phyloP scores from a whole-genome alignment of 2,888 invertebrate species.

The Octonoba sinensis region DNA sequence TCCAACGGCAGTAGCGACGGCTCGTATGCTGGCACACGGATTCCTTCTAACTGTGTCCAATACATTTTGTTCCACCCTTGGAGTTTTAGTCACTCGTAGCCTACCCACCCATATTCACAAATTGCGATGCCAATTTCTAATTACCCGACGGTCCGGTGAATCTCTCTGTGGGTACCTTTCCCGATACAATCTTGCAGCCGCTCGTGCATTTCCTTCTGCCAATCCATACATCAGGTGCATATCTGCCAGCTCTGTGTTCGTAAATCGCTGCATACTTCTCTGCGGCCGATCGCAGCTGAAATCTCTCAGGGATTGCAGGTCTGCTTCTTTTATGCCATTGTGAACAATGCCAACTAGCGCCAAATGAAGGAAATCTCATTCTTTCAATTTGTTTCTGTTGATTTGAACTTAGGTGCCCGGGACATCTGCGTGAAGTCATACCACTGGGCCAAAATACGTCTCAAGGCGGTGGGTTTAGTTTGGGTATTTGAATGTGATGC shows the following conservation, averaged over 20 bases:
- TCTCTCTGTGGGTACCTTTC: slow-evolving; percentile 14
- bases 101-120: slow-evolving; percentile 3
- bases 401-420: no score
- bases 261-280: no score
- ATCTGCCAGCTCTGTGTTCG: neutral
- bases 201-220: slow-evolving; percentile 9
- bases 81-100: slow-evolving; percentile 1
- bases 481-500: no score
- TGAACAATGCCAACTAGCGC: no score
- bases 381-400: no score
- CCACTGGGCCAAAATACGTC: no score
- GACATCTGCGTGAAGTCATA: no score
- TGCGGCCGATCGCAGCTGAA: no score
- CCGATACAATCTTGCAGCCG: neutral
- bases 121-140: neutral
- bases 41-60: slow-evolving; percentile 5
- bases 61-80: slow-evolving; percentile 2
- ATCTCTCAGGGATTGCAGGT: no score
- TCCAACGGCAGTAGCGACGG: neutral
- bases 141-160: neutral
- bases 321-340: no score
- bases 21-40: neutral
- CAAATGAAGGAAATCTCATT: no score
- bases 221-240: neutral
- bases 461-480: no score